phyloP scores from a whole-genome alignment of 1,140 invertebrate species.

The Nautilus pompilius region DNA sequence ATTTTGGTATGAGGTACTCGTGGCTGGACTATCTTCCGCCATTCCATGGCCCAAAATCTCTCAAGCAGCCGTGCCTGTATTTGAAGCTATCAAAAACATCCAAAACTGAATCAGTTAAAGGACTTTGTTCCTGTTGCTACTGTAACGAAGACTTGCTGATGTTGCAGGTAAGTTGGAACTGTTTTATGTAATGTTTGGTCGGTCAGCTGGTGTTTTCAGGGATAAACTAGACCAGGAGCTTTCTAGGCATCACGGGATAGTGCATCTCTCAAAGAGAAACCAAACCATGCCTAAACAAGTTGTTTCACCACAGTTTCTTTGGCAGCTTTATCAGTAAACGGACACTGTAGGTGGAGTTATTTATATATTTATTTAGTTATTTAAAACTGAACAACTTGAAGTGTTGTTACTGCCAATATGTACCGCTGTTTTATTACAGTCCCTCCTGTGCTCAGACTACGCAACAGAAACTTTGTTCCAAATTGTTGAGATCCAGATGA shows the following conservation, averaged over 20 bases:
- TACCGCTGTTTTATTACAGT: constrained; percentile 18
- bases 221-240: too few species aligned
- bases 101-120: not conserved
- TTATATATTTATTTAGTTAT: too few species aligned
- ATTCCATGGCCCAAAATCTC: constrained; percentile 5
- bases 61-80: constrained; percentile 9
- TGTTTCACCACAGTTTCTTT: too few species aligned
- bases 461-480: not conserved
- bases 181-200: too few species aligned
- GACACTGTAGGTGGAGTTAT: too few species aligned
- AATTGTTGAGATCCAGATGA: not conserved
- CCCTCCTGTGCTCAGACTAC: constrained; percentile 18
- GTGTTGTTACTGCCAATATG: too few species aligned
- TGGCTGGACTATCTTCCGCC: constrained; percentile 14
- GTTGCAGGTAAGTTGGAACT: constrained; percentile 12
- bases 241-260: too few species aligned
- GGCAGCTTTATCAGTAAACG: too few species aligned
- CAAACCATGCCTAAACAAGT: too few species aligned
- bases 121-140: constrained; percentile 1
- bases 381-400: too few species aligned
- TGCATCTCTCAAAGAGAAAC: too few species aligned
- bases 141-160: constrained; percentile 12
- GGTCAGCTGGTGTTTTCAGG: too few species aligned
- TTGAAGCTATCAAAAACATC: not conserved
- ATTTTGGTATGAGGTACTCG: constrained; percentile 8